Evolutionary conservation across 2,888 invertebrate species (phyloP).

Genomic region (Alsophila aescularia): DNA sequence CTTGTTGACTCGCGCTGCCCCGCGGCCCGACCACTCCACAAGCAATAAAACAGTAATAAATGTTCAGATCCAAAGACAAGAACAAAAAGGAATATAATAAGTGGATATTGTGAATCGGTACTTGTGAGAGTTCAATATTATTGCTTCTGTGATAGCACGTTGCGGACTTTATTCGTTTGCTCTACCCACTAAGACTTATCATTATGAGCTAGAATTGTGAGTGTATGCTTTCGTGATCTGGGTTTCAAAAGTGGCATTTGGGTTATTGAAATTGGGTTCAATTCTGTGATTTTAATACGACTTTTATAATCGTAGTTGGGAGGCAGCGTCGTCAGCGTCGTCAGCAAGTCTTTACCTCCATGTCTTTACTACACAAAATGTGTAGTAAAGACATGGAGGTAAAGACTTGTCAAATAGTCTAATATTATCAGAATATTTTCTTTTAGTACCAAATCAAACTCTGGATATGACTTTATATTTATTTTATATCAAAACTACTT

Average conservation of each 20-base stretch:
- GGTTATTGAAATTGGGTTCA: constrained; percentile 2
- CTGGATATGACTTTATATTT: too few species aligned
- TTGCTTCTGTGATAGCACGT: constrained; percentile 58
- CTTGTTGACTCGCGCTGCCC: constrained; percentile 72
- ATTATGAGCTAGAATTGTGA: constrained; percentile 52
- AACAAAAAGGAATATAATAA: constrained; percentile 77
- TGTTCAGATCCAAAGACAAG: constrained; percentile 77
- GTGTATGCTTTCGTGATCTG: constrained; percentile 44
- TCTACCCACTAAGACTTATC: constrained; percentile 51
- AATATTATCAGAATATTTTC: too few species aligned
- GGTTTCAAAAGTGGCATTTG: constrained; percentile 37
- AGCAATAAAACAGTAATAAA: constrained; percentile 84
- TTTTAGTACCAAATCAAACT: too few species aligned
- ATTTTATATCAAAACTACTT: too few species aligned
- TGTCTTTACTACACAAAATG: too few species aligned
- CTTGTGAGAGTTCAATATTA: constrained; percentile 72
- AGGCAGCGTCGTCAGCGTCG: too few species aligned
- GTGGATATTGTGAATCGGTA: constrained; percentile 76
- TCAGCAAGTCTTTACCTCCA: too few species aligned
- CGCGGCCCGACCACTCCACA: constrained; percentile 74
- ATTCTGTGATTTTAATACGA: not conserved
- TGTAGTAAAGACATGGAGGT: too few species aligned
- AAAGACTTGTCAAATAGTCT: too few species aligned
- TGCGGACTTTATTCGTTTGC: constrained; percentile 52
- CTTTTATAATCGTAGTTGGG: not conserved